Evolutionary conservation across 2,113 vertebrate species (phyloP).

Genomic region (Hiodon tergisus): DNA sequence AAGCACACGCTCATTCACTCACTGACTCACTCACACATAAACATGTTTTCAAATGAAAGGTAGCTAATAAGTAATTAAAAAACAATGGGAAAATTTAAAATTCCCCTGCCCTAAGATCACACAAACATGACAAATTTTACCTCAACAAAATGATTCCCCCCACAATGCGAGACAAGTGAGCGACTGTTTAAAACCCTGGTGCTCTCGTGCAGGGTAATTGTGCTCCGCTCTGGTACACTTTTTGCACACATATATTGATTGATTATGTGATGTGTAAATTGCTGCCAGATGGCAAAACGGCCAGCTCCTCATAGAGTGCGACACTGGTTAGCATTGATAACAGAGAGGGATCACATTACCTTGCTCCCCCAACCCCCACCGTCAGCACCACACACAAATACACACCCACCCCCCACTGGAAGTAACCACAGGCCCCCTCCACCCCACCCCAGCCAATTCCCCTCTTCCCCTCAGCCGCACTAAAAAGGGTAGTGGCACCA

Average conservation of each 20-base stretch:
- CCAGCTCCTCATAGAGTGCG: conserved; percentile 17
- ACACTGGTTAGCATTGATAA: conserved; percentile 34
- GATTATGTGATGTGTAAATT: conserved; percentile 33
- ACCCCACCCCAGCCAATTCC: no score
- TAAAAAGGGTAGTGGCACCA: no score
- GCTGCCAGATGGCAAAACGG: conserved; percentile 40
- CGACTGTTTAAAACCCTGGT: no score
- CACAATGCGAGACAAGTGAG: no score
- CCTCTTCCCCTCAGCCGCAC: no score
- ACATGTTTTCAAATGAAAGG: background rate
- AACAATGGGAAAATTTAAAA: no score
- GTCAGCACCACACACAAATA: background rate
- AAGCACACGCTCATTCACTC: background rate
- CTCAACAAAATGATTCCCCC: no score
- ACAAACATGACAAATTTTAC: no score
- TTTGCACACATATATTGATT: conserved; percentile 29
- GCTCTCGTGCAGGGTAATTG: no score
- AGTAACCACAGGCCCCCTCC: no score
- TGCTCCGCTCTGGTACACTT: background rate
- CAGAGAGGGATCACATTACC: conserved; percentile 16
- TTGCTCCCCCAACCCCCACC: background rate
- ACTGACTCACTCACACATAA: background rate
- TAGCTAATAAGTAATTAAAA: no score
- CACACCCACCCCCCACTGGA: background rate
- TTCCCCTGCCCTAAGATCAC: no score